Evolutionary conservation across 2,113 vertebrate species (phyloP).

Genomic region (Bubo blakistoni): DNA sequence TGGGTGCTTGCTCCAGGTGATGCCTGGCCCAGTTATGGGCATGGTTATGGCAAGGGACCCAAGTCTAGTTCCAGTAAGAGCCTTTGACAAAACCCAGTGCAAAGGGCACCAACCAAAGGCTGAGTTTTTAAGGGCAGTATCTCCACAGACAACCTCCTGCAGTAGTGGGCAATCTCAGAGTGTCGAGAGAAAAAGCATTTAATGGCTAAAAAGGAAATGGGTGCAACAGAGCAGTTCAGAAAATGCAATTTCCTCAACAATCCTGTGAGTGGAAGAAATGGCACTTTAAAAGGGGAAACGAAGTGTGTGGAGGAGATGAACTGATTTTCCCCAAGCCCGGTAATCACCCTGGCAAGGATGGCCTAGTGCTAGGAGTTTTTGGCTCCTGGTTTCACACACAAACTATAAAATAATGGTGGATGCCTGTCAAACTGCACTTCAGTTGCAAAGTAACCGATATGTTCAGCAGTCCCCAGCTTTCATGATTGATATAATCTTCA

Average conservation of each 20-base stretch:
- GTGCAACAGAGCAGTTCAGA: neutral
- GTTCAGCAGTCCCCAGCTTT: neutral
- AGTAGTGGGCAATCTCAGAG: neutral
- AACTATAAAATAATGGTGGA: fast-evolving
- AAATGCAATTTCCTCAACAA: neutral
- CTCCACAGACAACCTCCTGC: neutral
- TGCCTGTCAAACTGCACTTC: neutral
- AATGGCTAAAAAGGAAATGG: neutral
- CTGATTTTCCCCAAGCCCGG: neutral
- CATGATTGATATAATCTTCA: neutral
- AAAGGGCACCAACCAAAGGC: neutral
- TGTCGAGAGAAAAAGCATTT: neutral
- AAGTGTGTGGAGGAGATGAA: neutral
- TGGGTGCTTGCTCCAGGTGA: neutral
- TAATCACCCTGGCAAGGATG: neutral
- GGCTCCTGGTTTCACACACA: neutral
- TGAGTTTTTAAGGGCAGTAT: neutral
- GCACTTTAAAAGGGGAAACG: neutral
- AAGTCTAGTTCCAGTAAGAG: neutral
- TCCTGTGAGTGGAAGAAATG: neutral
- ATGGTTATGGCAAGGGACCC: neutral
- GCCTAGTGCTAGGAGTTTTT: neutral
- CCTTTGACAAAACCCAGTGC: neutral
- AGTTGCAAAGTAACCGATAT: neutral
- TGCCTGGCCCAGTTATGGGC: fast-evolving